phyloP scores from a whole-genome alignment of 2,888 invertebrate genomes.

The Ferdinandea cuprea region DNA sequence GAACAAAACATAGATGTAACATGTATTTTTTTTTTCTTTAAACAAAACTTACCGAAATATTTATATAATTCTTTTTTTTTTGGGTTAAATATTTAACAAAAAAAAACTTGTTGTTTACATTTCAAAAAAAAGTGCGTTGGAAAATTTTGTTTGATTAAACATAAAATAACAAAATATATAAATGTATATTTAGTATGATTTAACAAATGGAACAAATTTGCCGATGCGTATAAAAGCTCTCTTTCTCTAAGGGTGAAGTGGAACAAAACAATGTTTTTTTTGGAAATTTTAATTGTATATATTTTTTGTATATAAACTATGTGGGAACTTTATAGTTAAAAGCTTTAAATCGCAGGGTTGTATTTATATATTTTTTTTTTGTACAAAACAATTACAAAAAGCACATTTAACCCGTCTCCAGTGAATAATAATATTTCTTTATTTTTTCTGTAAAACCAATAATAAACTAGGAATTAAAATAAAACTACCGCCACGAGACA shows the following conservation, averaged over 20 bases:
- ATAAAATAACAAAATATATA: slow-evolving; percentile 22
- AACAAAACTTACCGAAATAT: slow-evolving; percentile 72
- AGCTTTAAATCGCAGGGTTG: slow-evolving; percentile 68
- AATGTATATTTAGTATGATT: slow-evolving; percentile 14
- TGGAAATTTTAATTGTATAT: slow-evolving; percentile 34
- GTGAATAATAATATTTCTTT: slow-evolving; percentile 34
- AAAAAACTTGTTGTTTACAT: slow-evolving; percentile 63
- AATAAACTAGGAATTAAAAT: slow-evolving; percentile 29
- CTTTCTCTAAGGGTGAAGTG: slow-evolving; percentile 72
- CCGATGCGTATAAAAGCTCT: slow-evolving; percentile 73
- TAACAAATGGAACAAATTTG: slow-evolving; percentile 45
- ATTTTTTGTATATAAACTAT: slow-evolving; percentile 44
- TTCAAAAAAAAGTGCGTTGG: slow-evolving; percentile 66
- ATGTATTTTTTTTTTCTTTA: slow-evolving; percentile 47
- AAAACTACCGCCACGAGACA: slow-evolving; percentile 21
- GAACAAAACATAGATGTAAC: slow-evolving; percentile 58
- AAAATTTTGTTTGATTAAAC: slow-evolving; percentile 41
- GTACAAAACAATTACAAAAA: slow-evolving; percentile 74
- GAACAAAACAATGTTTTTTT: slow-evolving; percentile 48
- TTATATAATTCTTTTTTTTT: slow-evolving; percentile 42
- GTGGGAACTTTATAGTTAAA: slow-evolving; percentile 53
- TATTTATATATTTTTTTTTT: slow-evolving; percentile 40
- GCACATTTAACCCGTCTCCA: slow-evolving; percentile 74
- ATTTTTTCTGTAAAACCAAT: slow-evolving; percentile 26
- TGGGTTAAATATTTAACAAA: slow-evolving; percentile 54